Evolutionary conservation across 2,888 invertebrate species (phyloP).

Genomic region (Trachelus stipa): DNA sequence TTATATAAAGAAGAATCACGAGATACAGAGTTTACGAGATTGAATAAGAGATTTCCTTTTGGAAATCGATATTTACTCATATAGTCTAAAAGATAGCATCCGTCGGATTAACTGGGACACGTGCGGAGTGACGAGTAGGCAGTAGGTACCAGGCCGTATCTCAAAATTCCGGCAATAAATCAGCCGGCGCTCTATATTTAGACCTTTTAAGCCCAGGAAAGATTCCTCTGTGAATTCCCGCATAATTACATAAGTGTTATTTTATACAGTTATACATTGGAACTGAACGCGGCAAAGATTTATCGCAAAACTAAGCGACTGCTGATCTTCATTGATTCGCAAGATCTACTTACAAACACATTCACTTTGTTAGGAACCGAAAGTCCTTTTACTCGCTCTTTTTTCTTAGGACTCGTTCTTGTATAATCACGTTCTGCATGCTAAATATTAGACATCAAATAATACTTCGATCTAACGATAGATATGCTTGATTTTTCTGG

Average conservation of each 20-base stretch:
- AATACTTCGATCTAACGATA: not conserved
- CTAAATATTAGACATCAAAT: not conserved
- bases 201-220: constrained; percentile 49
- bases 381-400: not conserved
- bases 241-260: constrained; percentile 43
- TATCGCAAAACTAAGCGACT: not conserved
- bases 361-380: not conserved
- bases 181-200: constrained; percentile 47
- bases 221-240: constrained; percentile 36
- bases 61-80: not conserved
- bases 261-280: constrained; percentile 21
- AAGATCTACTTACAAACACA: not conserved
- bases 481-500: not conserved
- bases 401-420: not conserved
- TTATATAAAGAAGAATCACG: not conserved
- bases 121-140: not conserved
- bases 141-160: not conserved
- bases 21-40: not conserved
- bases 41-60: constrained; percentile 8
- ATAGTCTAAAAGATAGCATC: not conserved
- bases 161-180: constrained; percentile 42
- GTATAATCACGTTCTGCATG: not conserved
- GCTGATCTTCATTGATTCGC: not conserved
- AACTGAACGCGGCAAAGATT: not conserved
- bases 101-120: not conserved